phyloP scores from a whole-genome alignment of 2,113 vertebrate species.

The Oncorhynchus clarkii region DNA sequence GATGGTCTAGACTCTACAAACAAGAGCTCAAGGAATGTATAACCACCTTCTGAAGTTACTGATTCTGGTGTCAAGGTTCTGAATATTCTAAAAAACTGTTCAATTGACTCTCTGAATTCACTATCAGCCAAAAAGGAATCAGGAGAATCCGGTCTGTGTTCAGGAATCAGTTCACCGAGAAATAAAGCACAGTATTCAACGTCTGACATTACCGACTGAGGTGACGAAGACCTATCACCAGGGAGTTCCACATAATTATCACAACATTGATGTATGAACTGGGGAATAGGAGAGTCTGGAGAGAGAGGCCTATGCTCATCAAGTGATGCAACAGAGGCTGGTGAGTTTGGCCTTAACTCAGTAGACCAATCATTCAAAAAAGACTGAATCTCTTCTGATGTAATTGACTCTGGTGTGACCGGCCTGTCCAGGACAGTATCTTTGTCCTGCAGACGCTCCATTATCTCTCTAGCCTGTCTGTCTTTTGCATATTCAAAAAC shows the following conservation, averaged over 20 bases:
- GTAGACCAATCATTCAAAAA: background rate
- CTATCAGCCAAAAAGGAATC: slow-evolving; percentile 1
- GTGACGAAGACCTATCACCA: slow-evolving; percentile 1
- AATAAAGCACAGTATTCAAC: background rate
- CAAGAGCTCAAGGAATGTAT: background rate
- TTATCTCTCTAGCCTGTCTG: background rate
- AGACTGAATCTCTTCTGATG: background rate
- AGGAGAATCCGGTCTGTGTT: slow-evolving; percentile 33
- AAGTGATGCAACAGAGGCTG: slow-evolving; percentile 13
- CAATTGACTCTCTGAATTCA: background rate
- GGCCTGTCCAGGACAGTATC: background rate
- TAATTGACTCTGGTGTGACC: background rate
- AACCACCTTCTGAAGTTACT: background rate
- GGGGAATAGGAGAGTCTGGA: slow-evolving; percentile 23
- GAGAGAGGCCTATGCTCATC: background rate
- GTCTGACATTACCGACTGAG: background rate
- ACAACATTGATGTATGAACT: slow-evolving; percentile 13
- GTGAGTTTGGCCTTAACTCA: slow-evolving; percentile 15
- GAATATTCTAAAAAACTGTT: background rate
- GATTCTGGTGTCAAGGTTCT: slow-evolving; percentile 9
- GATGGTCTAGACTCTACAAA: background rate
- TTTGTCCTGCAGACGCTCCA: background rate
- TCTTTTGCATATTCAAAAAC: background rate
- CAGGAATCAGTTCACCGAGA: slow-evolving; percentile 3
- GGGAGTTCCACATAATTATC: background rate